These are phyloP conservation scores for Melanotaenia maccullochi DNA, from an alignment of 2,797 vertebrate genomes.

Conservation along the genomic window DNA sequence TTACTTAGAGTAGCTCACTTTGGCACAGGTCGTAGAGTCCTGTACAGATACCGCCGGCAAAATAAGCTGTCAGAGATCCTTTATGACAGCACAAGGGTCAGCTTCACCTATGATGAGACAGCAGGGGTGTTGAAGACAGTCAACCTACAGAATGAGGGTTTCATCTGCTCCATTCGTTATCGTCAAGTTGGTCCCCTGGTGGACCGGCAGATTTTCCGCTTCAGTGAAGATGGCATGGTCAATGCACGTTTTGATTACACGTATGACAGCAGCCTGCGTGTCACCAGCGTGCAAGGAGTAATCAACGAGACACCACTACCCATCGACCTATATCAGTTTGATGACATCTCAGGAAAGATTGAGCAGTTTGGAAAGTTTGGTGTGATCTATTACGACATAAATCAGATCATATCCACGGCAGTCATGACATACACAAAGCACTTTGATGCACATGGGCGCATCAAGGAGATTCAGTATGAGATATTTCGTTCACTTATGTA, in stretches of 20 bases:
- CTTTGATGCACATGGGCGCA: slow-evolving; percentile 94
- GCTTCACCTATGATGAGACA: slow-evolving; percentile 97
- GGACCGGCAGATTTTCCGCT: slow-evolving; percentile 98
- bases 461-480: slow-evolving; percentile 98
- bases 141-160: slow-evolving; percentile 97
- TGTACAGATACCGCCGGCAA: slow-evolving; percentile 95
- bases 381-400: slow-evolving; percentile 98
- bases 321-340: slow-evolving; percentile 98
- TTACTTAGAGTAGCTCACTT: slow-evolving; percentile 93
- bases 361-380: slow-evolving; percentile 99
- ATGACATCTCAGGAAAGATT: slow-evolving; percentile 97
- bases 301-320: slow-evolving; percentile 98
- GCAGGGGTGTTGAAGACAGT: slow-evolving; percentile 97
- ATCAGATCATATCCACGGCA: slow-evolving; percentile 98
- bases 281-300: slow-evolving; percentile 98
- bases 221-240: slow-evolving; percentile 97
- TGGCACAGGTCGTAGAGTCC: slow-evolving; percentile 92
- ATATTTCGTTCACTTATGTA: slow-evolving; percentile 97
- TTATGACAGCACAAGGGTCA: slow-evolving; percentile 96
- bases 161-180: slow-evolving; percentile 98
- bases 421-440: slow-evolving; percentile 99
- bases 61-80: slow-evolving; percentile 95
- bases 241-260: slow-evolving; percentile 98
- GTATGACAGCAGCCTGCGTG: slow-evolving; percentile 96
- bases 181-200: slow-evolving; percentile 95